phyloP scores from a whole-genome alignment of 2,113 vertebrate species.

The Serinus canaria region DNA sequence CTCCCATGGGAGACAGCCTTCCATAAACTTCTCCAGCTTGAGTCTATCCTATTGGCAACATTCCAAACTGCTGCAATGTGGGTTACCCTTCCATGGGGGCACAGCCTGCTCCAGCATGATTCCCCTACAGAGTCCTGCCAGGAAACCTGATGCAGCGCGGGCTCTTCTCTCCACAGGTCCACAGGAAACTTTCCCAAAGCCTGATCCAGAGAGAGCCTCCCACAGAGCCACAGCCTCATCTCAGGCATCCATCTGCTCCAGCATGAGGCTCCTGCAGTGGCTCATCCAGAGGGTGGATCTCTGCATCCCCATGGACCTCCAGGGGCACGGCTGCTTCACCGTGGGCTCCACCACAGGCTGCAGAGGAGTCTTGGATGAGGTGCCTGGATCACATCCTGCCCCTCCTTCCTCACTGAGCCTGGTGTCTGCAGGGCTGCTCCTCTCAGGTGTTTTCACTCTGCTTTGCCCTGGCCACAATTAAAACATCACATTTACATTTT shows the following conservation, averaged over 20 bases:
- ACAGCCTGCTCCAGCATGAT: accelerated
- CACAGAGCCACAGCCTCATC: background rate
- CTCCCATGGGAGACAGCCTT: background rate
- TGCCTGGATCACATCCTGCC: background rate
- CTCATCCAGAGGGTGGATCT: background rate
- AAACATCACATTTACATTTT: accelerated
- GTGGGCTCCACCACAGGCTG: accelerated
- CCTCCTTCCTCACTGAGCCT: background rate
- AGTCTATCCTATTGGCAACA: too few relatives aligned
- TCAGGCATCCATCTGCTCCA: background rate
- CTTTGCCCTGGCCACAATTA: background rate
- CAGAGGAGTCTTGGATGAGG: background rate
- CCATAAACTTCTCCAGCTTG: background rate
- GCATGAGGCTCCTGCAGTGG: accelerated
- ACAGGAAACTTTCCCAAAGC: background rate
- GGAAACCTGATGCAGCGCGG: background rate
- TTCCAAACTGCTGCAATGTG: background rate
- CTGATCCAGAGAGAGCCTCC: background rate
- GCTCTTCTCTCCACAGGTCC: background rate
- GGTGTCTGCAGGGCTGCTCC: background rate
- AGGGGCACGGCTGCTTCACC: background rate
- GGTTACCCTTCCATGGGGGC: background rate
- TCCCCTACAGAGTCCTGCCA: too few relatives aligned
- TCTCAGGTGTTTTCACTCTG: accelerated
- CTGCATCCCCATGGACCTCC: background rate